Base-by-base conservation (phyloP, 2,888 invertebrate genomes). In the Campoplex nolae region DNA sequence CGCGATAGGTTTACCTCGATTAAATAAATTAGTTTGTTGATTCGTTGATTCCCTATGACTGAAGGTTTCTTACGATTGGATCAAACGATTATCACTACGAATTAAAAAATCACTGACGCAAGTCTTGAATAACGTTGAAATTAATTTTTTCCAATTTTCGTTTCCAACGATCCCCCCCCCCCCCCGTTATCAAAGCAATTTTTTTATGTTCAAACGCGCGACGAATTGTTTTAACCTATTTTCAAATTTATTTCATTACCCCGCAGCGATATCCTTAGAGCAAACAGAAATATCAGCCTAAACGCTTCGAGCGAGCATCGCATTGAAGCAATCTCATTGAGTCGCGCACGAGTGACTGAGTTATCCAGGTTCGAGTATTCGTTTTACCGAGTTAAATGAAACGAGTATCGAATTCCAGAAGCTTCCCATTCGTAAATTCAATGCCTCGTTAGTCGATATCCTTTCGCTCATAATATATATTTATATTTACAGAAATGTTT, bases 361-460 rank as follows among this genome's bases (percentile, higher is more conserved):
- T 56, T 58, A 58, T 38, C 42, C 38, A 18, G 16, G 38, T 38
- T 11, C 23, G 4, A n/a, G 35, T 73, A 35, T 16, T 42, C 18
- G 45, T 8, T 56, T 38, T 23, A 62, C 45, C 70, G 65, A 18
- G 45, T 65, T 35, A 54, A 42, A 54, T 75, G 28, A 42, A 76
- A 54, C 42, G 42, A 51, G 48, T 75, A 42, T 80, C 71, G 56
- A 51, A 58, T 84, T 48, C 62, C 74, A 38, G 74, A 42, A 79
- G 54, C 54, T 56, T 74, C 56, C 54, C 58, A 8, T 42, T 23
- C n/a, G 32, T 7, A 42, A 23, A 23, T 42, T 42, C 3, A 23
- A 23, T 11, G 56, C 42, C 74, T 13, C 42, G 38, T 56, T 7
- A 56, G 42, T n/a, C 56, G 74, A 74, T 74, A 56, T 74, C 56